Evolutionary conservation across 2,888 invertebrate species (phyloP).

Genomic region (Geophilus truncorum): DNA sequence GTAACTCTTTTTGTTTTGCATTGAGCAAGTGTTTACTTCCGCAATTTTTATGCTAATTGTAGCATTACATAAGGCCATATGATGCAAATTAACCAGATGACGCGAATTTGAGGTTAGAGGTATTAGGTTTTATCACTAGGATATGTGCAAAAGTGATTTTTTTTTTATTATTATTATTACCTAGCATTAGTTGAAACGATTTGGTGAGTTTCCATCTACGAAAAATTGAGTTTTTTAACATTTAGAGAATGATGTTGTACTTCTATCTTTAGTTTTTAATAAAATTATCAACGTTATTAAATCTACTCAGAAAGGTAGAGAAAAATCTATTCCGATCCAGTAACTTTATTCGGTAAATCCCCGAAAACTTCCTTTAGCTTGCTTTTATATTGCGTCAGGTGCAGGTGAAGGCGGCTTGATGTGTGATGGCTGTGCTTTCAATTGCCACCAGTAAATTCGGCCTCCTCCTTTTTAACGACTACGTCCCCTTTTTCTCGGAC

Average conservation of each 20-base stretch:
- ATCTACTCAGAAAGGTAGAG: not conserved
- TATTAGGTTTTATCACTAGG: too few species aligned
- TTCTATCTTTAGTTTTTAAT: too few species aligned
- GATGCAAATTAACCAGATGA: too few species aligned
- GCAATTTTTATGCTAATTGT: too few species aligned
- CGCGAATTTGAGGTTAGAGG: not conserved
- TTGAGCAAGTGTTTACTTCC: not conserved
- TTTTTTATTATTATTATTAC: too few species aligned
- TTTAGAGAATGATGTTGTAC: too few species aligned
- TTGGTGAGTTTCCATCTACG: too few species aligned
- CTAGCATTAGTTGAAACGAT: too few species aligned
- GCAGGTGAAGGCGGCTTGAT: slow-evolving; percentile 4
- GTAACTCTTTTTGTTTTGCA: not conserved
- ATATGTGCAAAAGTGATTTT: too few species aligned
- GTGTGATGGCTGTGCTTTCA: slow-evolving; percentile 25
- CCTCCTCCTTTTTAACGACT: slow-evolving; percentile 16
- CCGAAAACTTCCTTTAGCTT: slow-evolving; percentile 1
- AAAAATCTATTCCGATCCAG: not conserved
- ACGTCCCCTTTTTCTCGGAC: not conserved
- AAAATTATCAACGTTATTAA: not conserved
- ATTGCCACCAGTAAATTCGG: slow-evolving; percentile 13
- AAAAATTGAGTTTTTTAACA: too few species aligned
- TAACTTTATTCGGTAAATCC: slow-evolving; percentile 9
- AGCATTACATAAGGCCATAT: too few species aligned
- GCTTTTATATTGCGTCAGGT: slow-evolving; percentile 27